phyloP scores from a whole-genome alignment of 64 coral and sea anemone species.

The Stichodactyla mertensii region DNA sequence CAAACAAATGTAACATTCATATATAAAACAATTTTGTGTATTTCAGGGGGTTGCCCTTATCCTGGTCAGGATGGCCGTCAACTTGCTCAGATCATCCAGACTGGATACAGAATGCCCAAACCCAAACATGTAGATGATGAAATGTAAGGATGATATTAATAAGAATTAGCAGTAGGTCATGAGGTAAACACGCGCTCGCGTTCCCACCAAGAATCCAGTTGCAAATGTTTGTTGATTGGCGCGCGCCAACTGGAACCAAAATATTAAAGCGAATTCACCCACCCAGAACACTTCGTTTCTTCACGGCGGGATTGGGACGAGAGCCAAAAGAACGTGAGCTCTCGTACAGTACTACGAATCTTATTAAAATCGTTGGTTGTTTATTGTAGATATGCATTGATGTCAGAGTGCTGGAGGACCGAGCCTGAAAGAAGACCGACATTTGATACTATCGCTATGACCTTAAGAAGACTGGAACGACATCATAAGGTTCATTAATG shows the following conservation, averaged over 20 bases:
- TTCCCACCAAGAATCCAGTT: too few species aligned
- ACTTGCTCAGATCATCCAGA: constrained; percentile 42
- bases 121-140: constrained; percentile 72
- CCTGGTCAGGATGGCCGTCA: constrained; percentile 42
- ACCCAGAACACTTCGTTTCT: too few species aligned
- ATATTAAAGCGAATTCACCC: too few species aligned
- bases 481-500: constrained; percentile 48
- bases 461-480: constrained; percentile 44
- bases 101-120: constrained; percentile 78
- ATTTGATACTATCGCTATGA: constrained; percentile 47
- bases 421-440: constrained; percentile 58
- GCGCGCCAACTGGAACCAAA: too few species aligned
- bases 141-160: constrained; percentile 38
- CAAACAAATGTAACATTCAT: too few species aligned
- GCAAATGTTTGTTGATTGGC: too few species aligned
- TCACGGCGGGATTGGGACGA: too few species aligned
- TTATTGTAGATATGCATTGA: constrained; percentile 54
- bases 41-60: constrained; percentile 64
- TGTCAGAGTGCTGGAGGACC: constrained; percentile 68
- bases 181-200: too few species aligned
- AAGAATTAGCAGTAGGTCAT: not conserved
- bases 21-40: not conserved
- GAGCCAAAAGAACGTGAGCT: too few species aligned
- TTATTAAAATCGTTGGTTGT: not conserved
- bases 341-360: too few species aligned